Conservation (phyloP, 2,797 vertebrate genomes). For the Chaetodon trifasciatus region DNA sequence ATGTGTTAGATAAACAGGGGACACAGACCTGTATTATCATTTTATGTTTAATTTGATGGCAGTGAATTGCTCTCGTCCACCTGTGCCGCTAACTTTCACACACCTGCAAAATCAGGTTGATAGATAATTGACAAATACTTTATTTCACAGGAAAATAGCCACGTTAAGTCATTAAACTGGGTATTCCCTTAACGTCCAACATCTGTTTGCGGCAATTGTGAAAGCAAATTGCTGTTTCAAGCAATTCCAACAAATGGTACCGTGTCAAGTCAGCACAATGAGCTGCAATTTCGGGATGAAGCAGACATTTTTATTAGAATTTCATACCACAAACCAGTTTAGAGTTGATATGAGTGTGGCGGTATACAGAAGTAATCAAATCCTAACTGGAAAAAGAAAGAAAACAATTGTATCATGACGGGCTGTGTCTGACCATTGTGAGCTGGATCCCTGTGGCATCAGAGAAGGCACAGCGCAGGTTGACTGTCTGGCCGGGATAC, state of each 20-base stretch:
- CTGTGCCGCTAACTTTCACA: conserved; percentile 13
- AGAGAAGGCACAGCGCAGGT: conserved; percentile 86
- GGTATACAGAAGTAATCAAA: conserved; percentile 46
- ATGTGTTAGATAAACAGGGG: conserved; percentile 52
- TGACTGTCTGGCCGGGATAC: conserved; percentile 84
- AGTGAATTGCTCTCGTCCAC: conserved; percentile 25
- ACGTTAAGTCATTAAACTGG: conserved; percentile 27
- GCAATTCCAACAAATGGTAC: conserved; percentile 50
- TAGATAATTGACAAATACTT: conserved; percentile 24
- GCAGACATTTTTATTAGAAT: conserved; percentile 56
- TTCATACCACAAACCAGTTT: conserved; percentile 51
- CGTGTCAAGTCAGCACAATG: conserved; percentile 60
- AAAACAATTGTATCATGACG: conserved; percentile 20
- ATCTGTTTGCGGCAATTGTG: conserved; percentile 19
- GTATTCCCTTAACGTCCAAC: conserved; percentile 10
- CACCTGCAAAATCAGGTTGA: conserved; percentile 18
- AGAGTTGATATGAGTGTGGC: conserved; percentile 7
- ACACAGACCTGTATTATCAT: conserved; percentile 14
- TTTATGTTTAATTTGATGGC: conserved; percentile 37
- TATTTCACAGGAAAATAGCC: conserved; percentile 19
- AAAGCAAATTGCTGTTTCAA: conserved; percentile 36
- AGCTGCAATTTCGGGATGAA: conserved; percentile 45
- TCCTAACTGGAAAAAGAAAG: conserved; percentile 4
- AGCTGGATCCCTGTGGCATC: conserved; percentile 77
- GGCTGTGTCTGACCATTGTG: conserved; percentile 83